Base-by-base conservation (phyloP, 2,888 invertebrate genomes). In the Lucinisca nassula region DNA sequence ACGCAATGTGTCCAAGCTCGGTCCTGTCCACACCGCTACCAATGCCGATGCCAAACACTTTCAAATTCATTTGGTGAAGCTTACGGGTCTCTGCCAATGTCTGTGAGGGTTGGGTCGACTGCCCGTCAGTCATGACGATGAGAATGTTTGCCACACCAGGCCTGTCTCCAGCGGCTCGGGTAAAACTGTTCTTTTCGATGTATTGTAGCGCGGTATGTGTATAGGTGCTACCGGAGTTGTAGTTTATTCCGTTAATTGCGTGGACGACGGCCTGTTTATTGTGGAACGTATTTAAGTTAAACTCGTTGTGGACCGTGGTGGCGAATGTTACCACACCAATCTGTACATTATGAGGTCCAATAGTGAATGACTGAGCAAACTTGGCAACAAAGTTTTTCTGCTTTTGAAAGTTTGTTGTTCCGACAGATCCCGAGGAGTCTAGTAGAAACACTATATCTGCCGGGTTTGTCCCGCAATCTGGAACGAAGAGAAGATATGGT, bases 51-150 rank as follows among this genome's bases (percentile, higher is more conserved):
- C 92, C 92, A 78, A 94, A 93, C 3, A 92, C 61, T 84, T 89
- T 89, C 8, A 79, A 32, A 35, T 89, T 92, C 77, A 89, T 82
- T n/a, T 83, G 81, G 75, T 94, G 92, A 12, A 94, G 84, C 49
- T 86, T 89, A 3, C 61, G 79, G 0, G 93, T 90, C 49, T 89
- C 91, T 0, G 86, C 87, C 21, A 90, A 74, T 0, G 92, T 93
- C 12, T 83, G 78, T 21, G 82, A 40, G 27, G 89, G 90, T 73
- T 85, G 76, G 75, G 88, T 92, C 14, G 93, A 93, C 84, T 91
- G 82, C 12, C 94, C 93, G 61, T 94, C 93, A 0, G 93, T 94
- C 91, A 94, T 91, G 3, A 93, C 93, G 72, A 94, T 92, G 45
- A 93, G 85, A 61, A 94, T 93, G 84, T 94, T 93, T 32, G 93